phyloP scores from a whole-genome alignment of 92 coral and sea anemone species.

The Epizoanthus rinbou region DNA sequence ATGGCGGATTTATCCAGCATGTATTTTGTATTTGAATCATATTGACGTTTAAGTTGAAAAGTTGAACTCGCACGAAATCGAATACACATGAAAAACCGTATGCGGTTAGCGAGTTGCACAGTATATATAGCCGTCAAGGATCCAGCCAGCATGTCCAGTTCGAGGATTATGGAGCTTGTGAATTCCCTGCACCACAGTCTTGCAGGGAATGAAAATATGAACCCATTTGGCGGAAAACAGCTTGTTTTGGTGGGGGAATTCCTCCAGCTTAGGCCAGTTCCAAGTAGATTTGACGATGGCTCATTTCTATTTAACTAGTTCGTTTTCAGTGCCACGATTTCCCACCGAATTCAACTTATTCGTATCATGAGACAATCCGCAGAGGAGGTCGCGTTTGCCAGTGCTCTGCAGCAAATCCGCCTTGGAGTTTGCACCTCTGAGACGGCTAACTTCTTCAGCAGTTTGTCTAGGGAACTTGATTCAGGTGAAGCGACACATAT shows the following conservation, averaged over 20 bases:
- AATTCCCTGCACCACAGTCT: conserved; percentile 23
- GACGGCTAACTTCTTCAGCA: not conserved
- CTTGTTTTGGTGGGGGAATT: conserved; percentile 32
- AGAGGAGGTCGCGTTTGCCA: conserved; percentile 7
- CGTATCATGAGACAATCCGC: conserved; percentile 25
- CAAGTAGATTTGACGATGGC: conserved; percentile 22
- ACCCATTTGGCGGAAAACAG: conserved; percentile 35
- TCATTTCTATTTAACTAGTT: conserved; percentile 27
- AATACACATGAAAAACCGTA: too few species aligned
- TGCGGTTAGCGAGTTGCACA: too few species aligned
- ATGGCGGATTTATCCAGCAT: too few species aligned
- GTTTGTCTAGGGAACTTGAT: conserved; percentile 41
- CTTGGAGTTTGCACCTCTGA: conserved; percentile 20
- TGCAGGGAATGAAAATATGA: conserved; percentile 1
- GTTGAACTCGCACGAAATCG: too few species aligned
- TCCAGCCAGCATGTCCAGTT: conserved; percentile 28
- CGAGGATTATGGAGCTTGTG: conserved; percentile 21
- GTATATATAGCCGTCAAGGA: too few species aligned
- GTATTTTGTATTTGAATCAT: too few species aligned
- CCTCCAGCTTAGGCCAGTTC: conserved; percentile 34
- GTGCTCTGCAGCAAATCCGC: conserved; percentile 18
- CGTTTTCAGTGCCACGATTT: conserved; percentile 14
- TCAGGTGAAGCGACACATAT: conserved; percentile 27
- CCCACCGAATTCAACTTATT: conserved; percentile 24
- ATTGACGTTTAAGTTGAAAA: too few species aligned